Evolutionary conservation across 2,888 invertebrate genomes (phyloP), one percentile per base, ranked within the genome.

Genomic region (Exephanes ischioxanthus): DNA sequence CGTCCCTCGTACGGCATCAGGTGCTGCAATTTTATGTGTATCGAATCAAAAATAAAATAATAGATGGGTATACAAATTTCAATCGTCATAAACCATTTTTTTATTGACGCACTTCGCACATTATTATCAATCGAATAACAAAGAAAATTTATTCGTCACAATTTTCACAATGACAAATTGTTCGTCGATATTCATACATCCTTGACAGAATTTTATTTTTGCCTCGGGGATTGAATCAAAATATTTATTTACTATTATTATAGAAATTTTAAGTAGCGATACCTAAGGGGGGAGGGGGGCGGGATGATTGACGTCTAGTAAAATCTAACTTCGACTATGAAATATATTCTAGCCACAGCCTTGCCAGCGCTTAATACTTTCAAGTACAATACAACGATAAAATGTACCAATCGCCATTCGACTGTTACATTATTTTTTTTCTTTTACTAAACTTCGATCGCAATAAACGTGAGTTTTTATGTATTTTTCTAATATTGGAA

Each of bases 271-370:
- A 72, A 66, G 72, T 80, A 80, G 66, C 53, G 45, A 66, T 78
- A 77, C 66, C 41, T 45, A 37, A 51, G 22, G 22, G 16, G 63
- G 16, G 37, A 33, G 55, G 58, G 22, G 58, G 26, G 14, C 4
- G 45, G 45, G 41, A 11, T 41, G 41, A 51, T 61, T 58, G 37
- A 79, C 22, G 66, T 63, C 6, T 14, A 55, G 63, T 45, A 37
- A 16, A 58, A 26, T 45, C 3, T 51, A 48, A 67, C 33, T n/a
- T 71, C 41, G 37, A 67, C 37, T 58, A 58, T 58, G 58, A 41
- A 53, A 53, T 67, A 68, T 78, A 68, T 71, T 71, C 63, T 71
- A 79, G 63, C 71, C 79, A 71, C 79, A 79, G 79, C 70, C 79
- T 79, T 79, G 51, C 63, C 71, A 66, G 63, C 63, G 22, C 26